Conservation (phyloP, 2,113 vertebrate species). For the Rhea americana region DNA sequence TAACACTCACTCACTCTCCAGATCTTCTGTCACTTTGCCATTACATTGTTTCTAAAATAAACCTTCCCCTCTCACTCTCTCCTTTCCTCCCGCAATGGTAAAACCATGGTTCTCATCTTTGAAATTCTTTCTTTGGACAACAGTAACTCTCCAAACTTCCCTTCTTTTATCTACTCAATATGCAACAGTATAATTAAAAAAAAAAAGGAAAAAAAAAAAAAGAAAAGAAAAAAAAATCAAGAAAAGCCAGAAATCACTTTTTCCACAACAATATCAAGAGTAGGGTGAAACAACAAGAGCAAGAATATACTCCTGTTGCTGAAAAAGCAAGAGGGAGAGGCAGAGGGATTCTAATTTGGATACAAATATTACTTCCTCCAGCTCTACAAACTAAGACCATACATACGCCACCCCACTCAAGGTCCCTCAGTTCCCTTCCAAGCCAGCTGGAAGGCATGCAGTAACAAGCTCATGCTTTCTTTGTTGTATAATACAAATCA, state of each 20-base stretch:
- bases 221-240: too few species aligned
- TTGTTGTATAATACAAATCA: background rate
- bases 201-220: too few species aligned
- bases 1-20: background rate
- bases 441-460: background rate
- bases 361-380: background rate
- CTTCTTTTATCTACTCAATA: background rate
- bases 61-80: background rate
- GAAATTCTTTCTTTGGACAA: background rate
- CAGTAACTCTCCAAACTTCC: background rate
- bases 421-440: background rate
- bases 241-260: background rate
- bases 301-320: background rate
- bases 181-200: background rate
- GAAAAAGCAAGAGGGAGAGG: background rate
- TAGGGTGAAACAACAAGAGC: background rate
- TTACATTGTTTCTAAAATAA: background rate
- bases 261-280: background rate
- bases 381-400: background rate
- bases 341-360: background rate
- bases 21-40: background rate
- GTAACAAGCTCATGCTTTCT: background rate
- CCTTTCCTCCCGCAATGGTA: background rate
- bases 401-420: fast-evolving
- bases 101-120: background rate